Percentiles rank a stretch among this genome's conserved stretches.
Conservation (phyloP, 1,140 invertebrate genomes). For the Drosophila elegans region DNA sequence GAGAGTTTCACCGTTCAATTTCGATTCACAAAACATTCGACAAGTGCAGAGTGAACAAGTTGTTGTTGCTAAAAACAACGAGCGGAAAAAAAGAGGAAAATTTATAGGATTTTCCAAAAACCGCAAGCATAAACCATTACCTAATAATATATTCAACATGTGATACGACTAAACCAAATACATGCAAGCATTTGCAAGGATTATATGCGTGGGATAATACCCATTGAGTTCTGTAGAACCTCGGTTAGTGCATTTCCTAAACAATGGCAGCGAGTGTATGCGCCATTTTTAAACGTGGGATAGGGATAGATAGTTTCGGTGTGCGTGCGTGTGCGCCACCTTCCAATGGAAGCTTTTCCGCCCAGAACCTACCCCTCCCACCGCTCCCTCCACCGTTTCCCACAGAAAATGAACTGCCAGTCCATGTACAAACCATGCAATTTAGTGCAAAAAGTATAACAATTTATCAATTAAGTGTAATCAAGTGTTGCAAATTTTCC, state of each 20-base stretch:
- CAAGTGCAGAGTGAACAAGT: slow-evolving; percentile 83
- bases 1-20: slow-evolving; percentile 23
- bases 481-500: slow-evolving; percentile 54
- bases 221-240: slow-evolving; percentile 22
- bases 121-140: slow-evolving; percentile 26
- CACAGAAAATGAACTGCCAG: slow-evolving; percentile 61
- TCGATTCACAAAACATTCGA: slow-evolving; percentile 81
- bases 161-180: slow-evolving; percentile 15
- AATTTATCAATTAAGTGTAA: slow-evolving; percentile 66
- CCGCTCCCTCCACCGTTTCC: background rate
- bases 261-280: slow-evolving; percentile 79
- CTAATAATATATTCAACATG: slow-evolving; percentile 33
- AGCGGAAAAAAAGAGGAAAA: slow-evolving; percentile 61
- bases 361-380: background rate
- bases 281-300: slow-evolving; percentile 81
- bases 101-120: slow-evolving; percentile 32
- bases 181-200: background rate
- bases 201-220: background rate
- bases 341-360: slow-evolving; percentile 71
- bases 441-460: slow-evolving; percentile 62
- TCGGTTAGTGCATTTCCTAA: slow-evolving; percentile 77
- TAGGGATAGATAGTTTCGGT: slow-evolving; percentile 81
- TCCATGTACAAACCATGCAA: slow-evolving; percentile 54
- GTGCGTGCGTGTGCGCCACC: slow-evolving; percentile 76
- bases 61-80: slow-evolving; percentile 81